phyloP scores from a whole-genome alignment of 2,888 invertebrate species.

The Xanthorhoe designata region DNA sequence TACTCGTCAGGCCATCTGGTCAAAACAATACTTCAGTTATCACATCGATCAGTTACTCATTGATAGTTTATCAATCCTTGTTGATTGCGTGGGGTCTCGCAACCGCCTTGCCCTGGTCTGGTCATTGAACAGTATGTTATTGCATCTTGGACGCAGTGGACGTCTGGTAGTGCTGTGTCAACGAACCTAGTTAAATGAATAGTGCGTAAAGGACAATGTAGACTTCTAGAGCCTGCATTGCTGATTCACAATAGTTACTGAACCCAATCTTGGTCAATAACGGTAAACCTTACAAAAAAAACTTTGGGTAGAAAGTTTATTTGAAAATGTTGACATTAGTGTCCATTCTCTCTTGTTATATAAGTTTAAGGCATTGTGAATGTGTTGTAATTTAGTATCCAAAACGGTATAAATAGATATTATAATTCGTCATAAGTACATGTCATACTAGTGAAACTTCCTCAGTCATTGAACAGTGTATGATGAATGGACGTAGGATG shows the following conservation, averaged over 20 bases:
- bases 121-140: slow-evolving; percentile 35
- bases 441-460: slow-evolving; percentile 7
- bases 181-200: neutral
- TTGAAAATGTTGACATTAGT: neutral
- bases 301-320: no score
- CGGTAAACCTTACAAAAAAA: no score
- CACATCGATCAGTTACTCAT: slow-evolving; percentile 39
- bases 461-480: slow-evolving; percentile 19
- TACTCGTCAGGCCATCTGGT: slow-evolving; percentile 23
- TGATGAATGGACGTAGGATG: slow-evolving; percentile 16
- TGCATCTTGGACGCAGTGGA: slow-evolving; percentile 18
- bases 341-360: neutral
- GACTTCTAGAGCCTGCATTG: neutral
- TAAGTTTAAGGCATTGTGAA: neutral
- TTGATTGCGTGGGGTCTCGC: slow-evolving; percentile 39
- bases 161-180: slow-evolving; percentile 14
- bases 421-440: neutral
- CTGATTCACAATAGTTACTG: neutral
- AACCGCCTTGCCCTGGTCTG: slow-evolving; percentile 30
- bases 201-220: neutral
- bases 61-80: slow-evolving; percentile 34
- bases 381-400: no score
- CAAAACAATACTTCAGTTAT: slow-evolving; percentile 32
- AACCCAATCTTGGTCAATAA: neutral
- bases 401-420: neutral